These are phyloP conservation scores for Pagetopsis macropterus DNA, from an alignment of 2,797 vertebrate species.

Conservation along the genomic window DNA sequence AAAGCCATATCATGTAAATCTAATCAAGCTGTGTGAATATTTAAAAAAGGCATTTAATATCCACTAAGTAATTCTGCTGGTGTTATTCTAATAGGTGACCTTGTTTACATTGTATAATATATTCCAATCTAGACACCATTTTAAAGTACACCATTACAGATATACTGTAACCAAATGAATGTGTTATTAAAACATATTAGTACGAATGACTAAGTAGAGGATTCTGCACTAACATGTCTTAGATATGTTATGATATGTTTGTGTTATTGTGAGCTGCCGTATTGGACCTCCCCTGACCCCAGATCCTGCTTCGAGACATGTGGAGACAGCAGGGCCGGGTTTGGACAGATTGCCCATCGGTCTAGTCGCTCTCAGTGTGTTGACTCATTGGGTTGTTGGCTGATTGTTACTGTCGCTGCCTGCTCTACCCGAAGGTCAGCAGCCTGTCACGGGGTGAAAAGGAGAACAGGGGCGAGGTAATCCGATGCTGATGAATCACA, in stretches of 20 bases:
- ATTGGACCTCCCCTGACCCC: not conserved
- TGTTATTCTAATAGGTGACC: too few relatives aligned
- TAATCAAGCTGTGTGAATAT: not conserved
- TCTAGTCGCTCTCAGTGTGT: slow-evolving; percentile 45
- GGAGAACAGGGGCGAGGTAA: slow-evolving; percentile 6
- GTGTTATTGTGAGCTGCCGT: not conserved
- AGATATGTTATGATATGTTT: not conserved
- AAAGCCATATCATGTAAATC: not conserved
- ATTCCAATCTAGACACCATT: too few relatives aligned
- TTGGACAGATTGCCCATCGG: slow-evolving; percentile 26
- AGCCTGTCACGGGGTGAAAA: slow-evolving; percentile 11
- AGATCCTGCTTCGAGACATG: slow-evolving; percentile 1
- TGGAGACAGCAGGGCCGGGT: not conserved
- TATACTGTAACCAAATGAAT: too few relatives aligned
- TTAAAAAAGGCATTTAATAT: too few relatives aligned
- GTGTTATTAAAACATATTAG: too few relatives aligned
- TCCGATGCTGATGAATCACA: slow-evolving; percentile 13
- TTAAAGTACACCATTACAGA: too few relatives aligned
- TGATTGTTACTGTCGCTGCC: slow-evolving; percentile 33
- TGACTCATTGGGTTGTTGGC: slow-evolving; percentile 47
- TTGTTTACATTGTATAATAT: too few relatives aligned
- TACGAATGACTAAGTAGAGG: too few relatives aligned
- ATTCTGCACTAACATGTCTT: too few relatives aligned
- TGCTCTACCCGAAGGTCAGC: slow-evolving; percentile 31
- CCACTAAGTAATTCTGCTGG: not conserved